phyloP scores from a whole-genome alignment of 2,113 vertebrate species.

The Podarcis raffonei region DNA sequence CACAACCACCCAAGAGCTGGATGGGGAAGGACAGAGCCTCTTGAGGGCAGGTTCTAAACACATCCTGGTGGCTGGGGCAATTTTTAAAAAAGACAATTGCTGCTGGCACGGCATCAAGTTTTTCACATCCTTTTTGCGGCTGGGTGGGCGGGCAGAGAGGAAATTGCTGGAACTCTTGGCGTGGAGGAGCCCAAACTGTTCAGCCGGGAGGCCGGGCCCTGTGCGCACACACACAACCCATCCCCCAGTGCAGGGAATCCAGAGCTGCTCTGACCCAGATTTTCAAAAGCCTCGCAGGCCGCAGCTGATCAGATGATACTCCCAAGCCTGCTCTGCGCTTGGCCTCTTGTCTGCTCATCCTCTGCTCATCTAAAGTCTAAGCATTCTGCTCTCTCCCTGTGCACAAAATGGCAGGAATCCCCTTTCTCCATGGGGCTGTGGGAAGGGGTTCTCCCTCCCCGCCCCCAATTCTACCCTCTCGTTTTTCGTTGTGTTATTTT shows the following conservation, averaged over 20 bases:
- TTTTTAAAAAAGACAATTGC: too few relatives aligned
- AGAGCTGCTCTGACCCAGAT: slow-evolving; percentile 30
- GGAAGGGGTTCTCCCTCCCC: neutral
- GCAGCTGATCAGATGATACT: slow-evolving; percentile 6
- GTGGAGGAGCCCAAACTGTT: neutral
- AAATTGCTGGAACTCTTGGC: neutral
- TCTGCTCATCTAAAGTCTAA: neutral
- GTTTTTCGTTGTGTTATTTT: neutral
- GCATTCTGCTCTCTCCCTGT: neutral
- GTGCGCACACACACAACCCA: neutral
- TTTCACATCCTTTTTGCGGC: neutral
- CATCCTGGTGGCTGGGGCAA: neutral
- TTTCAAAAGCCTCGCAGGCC: slow-evolving; percentile 6
- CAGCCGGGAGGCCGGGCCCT: neutral
- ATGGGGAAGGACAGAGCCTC: neutral
- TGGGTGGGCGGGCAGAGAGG: neutral
- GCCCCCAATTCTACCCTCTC: too few relatives aligned
- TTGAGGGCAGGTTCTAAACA: neutral
- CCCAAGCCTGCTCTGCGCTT: neutral
- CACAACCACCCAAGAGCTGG: neutral
- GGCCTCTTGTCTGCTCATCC: neutral
- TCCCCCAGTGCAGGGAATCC: neutral
- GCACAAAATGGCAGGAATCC: neutral
- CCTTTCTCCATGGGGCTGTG: too few relatives aligned
- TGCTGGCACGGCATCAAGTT: neutral